Evolutionary conservation across 2,888 invertebrate species (phyloP).

Genomic region (Pachliopta kotzebuea): DNA sequence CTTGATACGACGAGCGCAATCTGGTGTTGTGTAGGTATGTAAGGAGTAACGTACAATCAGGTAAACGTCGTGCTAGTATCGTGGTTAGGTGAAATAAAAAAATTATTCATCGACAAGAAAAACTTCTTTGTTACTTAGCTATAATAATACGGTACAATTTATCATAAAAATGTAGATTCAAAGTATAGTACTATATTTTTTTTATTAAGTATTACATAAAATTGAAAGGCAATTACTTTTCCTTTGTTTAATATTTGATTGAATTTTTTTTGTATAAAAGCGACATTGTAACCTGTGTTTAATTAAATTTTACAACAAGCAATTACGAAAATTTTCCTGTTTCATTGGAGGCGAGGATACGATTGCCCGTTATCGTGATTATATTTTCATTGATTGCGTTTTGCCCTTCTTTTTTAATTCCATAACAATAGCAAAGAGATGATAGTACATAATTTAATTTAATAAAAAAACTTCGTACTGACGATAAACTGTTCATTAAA

Average conservation of each 20-base stretch:
- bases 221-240: no score
- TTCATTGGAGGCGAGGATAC: constrained; percentile 9
- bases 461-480: neutral
- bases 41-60: no score
- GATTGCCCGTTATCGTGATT: constrained; percentile 18
- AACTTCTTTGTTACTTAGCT: no score
- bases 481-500: neutral
- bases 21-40: no score
- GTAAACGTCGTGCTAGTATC: no score
- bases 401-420: constrained; percentile 15
- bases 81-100: no score
- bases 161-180: no score
- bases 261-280: neutral
- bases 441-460: neutral
- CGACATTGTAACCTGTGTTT: neutral
- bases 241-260: neutral
- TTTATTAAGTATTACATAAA: no score
- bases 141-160: no score
- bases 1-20: no score
- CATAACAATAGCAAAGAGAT: neutral
- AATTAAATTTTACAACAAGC: constrained; percentile 1
- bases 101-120: no score
- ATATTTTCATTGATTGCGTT: constrained; percentile 24
- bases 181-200: no score
- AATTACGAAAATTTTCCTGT: constrained; percentile 8